These are phyloP conservation scores for Botia kubotai DNA, from an alignment of 2,797 vertebrate species.

Conservation along the genomic window DNA sequence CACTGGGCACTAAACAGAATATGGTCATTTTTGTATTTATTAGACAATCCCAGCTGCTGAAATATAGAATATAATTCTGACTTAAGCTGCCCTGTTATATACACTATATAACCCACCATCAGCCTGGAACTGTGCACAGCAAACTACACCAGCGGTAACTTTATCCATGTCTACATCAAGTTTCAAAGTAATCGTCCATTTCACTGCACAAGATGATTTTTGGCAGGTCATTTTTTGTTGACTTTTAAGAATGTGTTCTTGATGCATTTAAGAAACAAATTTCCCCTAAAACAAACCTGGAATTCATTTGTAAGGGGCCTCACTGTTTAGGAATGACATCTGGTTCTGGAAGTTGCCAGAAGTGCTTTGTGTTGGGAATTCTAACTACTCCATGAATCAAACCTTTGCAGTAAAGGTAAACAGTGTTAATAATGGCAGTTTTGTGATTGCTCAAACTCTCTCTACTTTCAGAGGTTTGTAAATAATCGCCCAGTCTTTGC, in stretches of 20 bases:
- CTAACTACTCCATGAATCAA: conserved; percentile 41
- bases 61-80: conserved; percentile 39
- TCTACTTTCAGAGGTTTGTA: conserved; percentile 38
- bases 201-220: neutral
- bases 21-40: neutral
- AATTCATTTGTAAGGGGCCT: conserved; percentile 1
- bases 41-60: conserved; percentile 53
- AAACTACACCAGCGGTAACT: neutral
- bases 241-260: conserved; percentile 25
- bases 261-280: neutral
- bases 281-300: conserved; percentile 15
- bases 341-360: conserved; percentile 13
- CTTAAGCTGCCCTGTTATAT: too few relatives aligned
- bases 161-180: neutral
- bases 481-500: conserved; percentile 55
- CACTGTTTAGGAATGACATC: neutral
- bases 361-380: conserved; percentile 59
- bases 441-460: conserved; percentile 86
- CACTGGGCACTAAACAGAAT: conserved; percentile 13
- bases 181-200: neutral
- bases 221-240: too few relatives aligned
- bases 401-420: conserved; percentile 56
- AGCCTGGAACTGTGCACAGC: neutral
- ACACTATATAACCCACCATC: neutral
- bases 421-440: conserved; percentile 79